Evolutionary conservation across 2,113 vertebrate genomes (phyloP).

Genomic region (Myotis lucifugus): DNA sequence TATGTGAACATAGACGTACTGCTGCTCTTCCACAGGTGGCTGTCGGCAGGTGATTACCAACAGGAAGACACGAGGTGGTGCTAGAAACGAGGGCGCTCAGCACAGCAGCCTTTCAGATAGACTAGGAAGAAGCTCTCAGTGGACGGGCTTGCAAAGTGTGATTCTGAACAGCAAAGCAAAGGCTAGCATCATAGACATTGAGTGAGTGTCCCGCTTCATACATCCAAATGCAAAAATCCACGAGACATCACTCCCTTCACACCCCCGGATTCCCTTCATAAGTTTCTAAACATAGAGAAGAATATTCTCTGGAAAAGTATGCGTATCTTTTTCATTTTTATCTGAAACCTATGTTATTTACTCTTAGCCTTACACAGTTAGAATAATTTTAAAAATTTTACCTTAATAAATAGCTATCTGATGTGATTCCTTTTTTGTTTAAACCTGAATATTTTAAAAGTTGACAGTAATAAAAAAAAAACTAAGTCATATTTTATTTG

Average conservation of each 20-base stretch:
- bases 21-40: conserved; percentile 32
- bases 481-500: neutral
- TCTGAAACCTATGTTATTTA: neutral
- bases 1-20: conserved; percentile 42
- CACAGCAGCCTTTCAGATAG: conserved; percentile 30
- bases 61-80: conserved; percentile 2
- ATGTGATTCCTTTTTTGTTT: neutral
- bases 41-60: neutral
- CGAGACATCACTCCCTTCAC: neutral
- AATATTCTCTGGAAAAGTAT: neutral
- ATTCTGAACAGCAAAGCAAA: conserved; percentile 24
- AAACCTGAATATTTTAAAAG: neutral
- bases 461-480: neutral
- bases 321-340: neutral
- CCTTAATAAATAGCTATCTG: neutral
- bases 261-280: neutral
- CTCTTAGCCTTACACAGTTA: neutral
- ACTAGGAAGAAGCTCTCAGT: neutral
- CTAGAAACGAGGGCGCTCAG: neutral
- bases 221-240: neutral
- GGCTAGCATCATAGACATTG: neutral
- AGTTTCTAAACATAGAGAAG: neutral
- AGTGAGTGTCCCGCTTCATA: neutral
- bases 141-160: neutral
- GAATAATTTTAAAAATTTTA: neutral